These are phyloP conservation scores for Anolis sagrei DNA, from an alignment of 2,113 vertebrate species.

Conservation along the genomic window DNA sequence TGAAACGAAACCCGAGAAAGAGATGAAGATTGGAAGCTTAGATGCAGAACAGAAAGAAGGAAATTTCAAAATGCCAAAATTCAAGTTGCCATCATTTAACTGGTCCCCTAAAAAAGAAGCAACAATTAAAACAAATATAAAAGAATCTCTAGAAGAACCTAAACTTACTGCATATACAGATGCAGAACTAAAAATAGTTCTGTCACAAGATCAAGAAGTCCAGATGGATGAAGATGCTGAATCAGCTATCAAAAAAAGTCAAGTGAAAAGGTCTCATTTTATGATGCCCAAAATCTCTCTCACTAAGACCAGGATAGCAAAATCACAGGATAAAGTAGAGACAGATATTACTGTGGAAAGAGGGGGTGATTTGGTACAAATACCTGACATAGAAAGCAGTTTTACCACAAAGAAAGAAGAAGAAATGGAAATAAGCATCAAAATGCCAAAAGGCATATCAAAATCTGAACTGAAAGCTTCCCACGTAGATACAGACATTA, in stretches of 20 bases:
- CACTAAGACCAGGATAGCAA: slow-evolving; percentile 56
- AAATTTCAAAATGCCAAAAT: slow-evolving; percentile 66
- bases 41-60: slow-evolving; percentile 57
- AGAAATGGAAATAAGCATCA: slow-evolving; percentile 56
- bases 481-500: neutral
- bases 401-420: neutral
- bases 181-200: neutral
- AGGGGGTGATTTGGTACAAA: slow-evolving; percentile 21
- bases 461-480: neutral
- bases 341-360: neutral
- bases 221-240: neutral
- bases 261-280: slow-evolving; percentile 48
- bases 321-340: slow-evolving; percentile 38
- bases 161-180: slow-evolving; percentile 3
- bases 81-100: slow-evolving; percentile 71
- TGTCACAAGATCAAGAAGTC: neutral
- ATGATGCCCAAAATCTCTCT: slow-evolving; percentile 58
- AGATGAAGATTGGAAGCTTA: neutral
- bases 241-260: slow-evolving; percentile 36
- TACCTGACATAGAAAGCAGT: slow-evolving; percentile 54
- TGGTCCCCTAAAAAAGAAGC: slow-evolving; percentile 69
- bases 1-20: neutral
- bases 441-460: slow-evolving; percentile 40
- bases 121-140: slow-evolving; percentile 4
- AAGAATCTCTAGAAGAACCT: slow-evolving; percentile 25